Evolutionary conservation across 2,888 invertebrate genomes (phyloP), one percentile per base, ranked within the genome.

Genomic region (Prenolepis imparis): DNA sequence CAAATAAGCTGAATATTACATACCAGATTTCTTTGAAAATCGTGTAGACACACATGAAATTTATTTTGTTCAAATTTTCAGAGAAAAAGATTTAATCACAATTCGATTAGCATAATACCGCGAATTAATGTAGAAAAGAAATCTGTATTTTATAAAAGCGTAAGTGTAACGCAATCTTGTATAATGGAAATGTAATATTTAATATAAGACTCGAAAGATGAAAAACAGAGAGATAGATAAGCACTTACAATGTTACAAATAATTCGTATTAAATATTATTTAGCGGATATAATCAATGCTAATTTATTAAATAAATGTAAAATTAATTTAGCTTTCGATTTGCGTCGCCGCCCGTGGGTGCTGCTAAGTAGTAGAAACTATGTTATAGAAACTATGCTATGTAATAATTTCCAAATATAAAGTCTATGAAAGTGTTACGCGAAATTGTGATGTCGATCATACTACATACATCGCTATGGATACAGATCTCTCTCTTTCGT

Each of bases 271-370:
- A 12, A 0, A 39, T 12, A 2, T 57, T n/a, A 52, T n/a, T n/a
- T n/a, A 48, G 18, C 4, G 8, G n/a, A 2, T n/a, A 2, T n/a
- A 63, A 41, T 73, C 24, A 59, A 61, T 18, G 48, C 11, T 66
- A 66, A 39, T 75, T 52, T 36, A 66, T 28, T 66, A 52, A 52
- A 6, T 24, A 39, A 75, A 11, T 1, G 3, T 24, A 28, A 2
- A 52, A 75, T 24, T 75, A 66, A 41, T 52, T 39, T 11, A 39
- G 39, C 52, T 61, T 67, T 12, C 28, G 15, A 77, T 66, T 11
- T 21, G 11, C 5, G 11, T 24, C 6, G 6, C 6, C n/a, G n/a
- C 48, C 11, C 12, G 0, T n/a, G 18, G 18, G n/a, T 8, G 52
- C n/a, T 2, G 11, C 41, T n/a, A n/a, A n/a, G n/a, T n/a, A 48